Evolutionary conservation across 92 coral and sea anemone genomes (phyloP), one percentile per base, ranked within the genome.

Genomic region (Hydrozoanthus gracilis): DNA sequence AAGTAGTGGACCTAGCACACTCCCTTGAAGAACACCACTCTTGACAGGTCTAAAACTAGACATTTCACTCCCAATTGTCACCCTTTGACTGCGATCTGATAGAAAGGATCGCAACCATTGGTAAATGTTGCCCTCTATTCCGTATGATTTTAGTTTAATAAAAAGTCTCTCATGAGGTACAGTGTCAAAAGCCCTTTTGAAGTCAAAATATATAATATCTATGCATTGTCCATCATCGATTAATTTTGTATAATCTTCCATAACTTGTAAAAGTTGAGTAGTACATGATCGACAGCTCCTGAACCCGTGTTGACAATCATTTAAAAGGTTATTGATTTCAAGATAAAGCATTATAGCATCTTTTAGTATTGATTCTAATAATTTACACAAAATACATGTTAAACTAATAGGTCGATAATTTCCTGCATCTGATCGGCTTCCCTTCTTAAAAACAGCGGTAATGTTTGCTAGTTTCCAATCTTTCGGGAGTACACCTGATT

Each of bases 391-490:
- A 54, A 54, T 54, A 2, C 60, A 54, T 2, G 60, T 0, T 54
- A 54, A 54, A 54, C 60, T 54, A 54, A 54, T 2, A 12, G 60
- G 60, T 2, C 60, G 60, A 54, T 2, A 54, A 54, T 27, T 27
- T 27, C 35, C 35, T 27, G 35, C 35, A 27, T 27, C 35, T 15
- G 71, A 66, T 66, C 71, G 71, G 35, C 71, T 4, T 66, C 71
- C 71, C 71, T 15, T 66, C 71, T 66, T 66, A 15, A 66, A n/a
- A n/a, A n/a, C n/a, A n/a, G n/a, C n/a, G n/a, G n/a, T n/a, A n/a
- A n/a, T n/a, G n/a, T n/a, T n/a, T 66, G 71, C 71, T 66, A 66
- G 71, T 66, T 66, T 66, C 71, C 71, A 66, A 66, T 66, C 35
- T 64, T 64, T 64, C 69, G 69, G 69, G 69, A 64, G 69, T 64